These are phyloP conservation scores for Indri indri DNA, from an alignment of 2,113 vertebrate genomes.

Conservation along the genomic window DNA sequence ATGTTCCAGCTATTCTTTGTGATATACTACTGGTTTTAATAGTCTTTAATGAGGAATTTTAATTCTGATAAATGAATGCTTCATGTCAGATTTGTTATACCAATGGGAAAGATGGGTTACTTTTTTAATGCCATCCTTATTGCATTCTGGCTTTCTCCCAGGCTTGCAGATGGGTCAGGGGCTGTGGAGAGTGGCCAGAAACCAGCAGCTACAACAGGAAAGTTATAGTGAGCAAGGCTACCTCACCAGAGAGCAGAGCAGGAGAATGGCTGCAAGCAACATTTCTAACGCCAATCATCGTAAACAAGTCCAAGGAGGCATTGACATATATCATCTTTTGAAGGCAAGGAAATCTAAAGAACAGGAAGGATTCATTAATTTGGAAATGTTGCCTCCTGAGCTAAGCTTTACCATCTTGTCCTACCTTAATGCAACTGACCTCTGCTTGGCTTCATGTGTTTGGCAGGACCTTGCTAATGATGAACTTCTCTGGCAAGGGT, in stretches of 20 bases:
- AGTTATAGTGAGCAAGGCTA: constrained; percentile 88
- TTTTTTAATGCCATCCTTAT: neutral
- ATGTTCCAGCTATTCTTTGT: neutral
- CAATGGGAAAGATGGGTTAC: constrained; percentile 2
- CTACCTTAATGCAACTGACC: constrained; percentile 98
- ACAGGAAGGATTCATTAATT: constrained; percentile 94
- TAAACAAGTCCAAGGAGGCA: constrained; percentile 89
- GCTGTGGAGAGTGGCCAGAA: constrained; percentile 97
- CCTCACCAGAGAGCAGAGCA: constrained; percentile 84
- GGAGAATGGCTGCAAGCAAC: constrained; percentile 83
- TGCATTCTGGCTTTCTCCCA: constrained; percentile 73
- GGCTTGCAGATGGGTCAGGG: constrained; percentile 97
- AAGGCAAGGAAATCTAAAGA: constrained; percentile 92
- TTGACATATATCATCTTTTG: constrained; percentile 95
- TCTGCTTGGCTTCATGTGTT: constrained; percentile 97
- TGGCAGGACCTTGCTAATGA: constrained; percentile 98
- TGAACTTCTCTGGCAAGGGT: constrained; percentile 99
- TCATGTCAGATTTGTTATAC: neutral
- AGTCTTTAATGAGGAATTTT: constrained; percentile 40
- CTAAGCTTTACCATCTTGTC: constrained; percentile 98
- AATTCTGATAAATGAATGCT: constrained; percentile 29
- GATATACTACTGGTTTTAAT: constrained; percentile 25
- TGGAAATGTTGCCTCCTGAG: constrained; percentile 98
- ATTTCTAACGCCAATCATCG: constrained; percentile 80
- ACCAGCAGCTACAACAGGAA: constrained; percentile 95